Evolutionary conservation across 92 coral and sea anemone genomes (phyloP).

Genomic region (Epizoanthus illoricatus): DNA sequence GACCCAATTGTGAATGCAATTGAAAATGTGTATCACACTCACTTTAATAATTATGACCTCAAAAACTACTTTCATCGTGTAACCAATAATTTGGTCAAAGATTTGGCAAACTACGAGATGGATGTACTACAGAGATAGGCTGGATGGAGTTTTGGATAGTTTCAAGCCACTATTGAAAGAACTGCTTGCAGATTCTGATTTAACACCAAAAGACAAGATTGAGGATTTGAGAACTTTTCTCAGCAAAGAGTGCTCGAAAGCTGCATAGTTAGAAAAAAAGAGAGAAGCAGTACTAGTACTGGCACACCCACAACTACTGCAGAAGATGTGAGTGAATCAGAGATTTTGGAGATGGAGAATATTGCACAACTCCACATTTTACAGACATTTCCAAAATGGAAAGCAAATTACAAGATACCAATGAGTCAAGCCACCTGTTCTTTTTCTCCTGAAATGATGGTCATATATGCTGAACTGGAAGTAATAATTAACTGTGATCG

Average conservation of each 20-base stretch:
- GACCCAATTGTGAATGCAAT: constrained; percentile 40
- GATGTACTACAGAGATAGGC: constrained; percentile 39
- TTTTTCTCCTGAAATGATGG: constrained; percentile 49
- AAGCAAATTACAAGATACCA: constrained; percentile 22
- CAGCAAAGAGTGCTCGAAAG: constrained; percentile 22
- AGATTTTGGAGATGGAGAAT: constrained; percentile 12
- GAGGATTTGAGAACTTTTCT: constrained; percentile 33
- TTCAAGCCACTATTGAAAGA: constrained; percentile 43
- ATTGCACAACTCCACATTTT: constrained; percentile 17
- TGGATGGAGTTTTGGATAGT: constrained; percentile 29
- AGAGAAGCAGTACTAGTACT: not conserved
- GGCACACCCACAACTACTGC: not conserved
- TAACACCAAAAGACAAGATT: constrained; percentile 21
- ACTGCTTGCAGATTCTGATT: constrained; percentile 29
- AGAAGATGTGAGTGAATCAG: constrained; percentile 18
- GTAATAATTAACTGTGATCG: constrained; percentile 33
- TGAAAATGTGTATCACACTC: constrained; percentile 27
- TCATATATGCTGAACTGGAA: constrained; percentile 42
- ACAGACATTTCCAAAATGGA: constrained; percentile 26
- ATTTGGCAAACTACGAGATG: constrained; percentile 31
- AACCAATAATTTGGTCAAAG: constrained; percentile 28
- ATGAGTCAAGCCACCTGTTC: constrained; percentile 42
- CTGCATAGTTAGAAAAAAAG: constrained; percentile 3
- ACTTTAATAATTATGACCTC: constrained; percentile 36
- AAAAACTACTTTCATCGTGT: constrained; percentile 37